Conservation (phyloP, 2,888 invertebrate genomes). For the Drosophila longiperda region DNA sequence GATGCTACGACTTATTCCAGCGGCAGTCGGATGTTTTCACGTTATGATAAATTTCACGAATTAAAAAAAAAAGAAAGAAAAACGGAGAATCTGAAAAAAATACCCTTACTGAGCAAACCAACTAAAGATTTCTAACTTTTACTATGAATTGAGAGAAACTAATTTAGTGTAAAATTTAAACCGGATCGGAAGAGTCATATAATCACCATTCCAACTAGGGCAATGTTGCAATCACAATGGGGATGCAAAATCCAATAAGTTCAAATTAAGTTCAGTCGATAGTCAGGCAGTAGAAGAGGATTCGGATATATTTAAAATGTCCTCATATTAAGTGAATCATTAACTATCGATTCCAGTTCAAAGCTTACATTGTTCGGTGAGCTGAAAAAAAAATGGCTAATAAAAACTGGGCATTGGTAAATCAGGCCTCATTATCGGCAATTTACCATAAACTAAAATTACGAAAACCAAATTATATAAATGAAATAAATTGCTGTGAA, state of each 20-base stretch:
- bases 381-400: background rate
- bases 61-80: background rate
- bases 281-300: background rate
- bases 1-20: slow-evolving; percentile 64
- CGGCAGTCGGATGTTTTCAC: slow-evolving; percentile 33
- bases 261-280: background rate
- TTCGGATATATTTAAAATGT: background rate
- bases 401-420: background rate
- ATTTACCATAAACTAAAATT: background rate
- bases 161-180: too few species aligned
- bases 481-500: slow-evolving; percentile 16
- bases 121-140: background rate
- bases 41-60: background rate
- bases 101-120: background rate
- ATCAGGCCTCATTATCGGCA: background rate
- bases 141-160: background rate
- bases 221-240: background rate
- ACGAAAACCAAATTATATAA: slow-evolving; percentile 5
- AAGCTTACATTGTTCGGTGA: background rate
- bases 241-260: background rate
- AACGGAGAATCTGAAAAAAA: background rate
- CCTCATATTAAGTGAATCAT: background rate
- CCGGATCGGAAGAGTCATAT: background rate
- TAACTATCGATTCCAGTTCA: background rate
- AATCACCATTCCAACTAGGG: too few species aligned